Percentiles rank a stretch among this genome's conserved stretches.
These are phyloP conservation scores for Corynorhinus townsendii DNA, from an alignment of 2,113 vertebrate genomes.

Conservation along the genomic window DNA sequence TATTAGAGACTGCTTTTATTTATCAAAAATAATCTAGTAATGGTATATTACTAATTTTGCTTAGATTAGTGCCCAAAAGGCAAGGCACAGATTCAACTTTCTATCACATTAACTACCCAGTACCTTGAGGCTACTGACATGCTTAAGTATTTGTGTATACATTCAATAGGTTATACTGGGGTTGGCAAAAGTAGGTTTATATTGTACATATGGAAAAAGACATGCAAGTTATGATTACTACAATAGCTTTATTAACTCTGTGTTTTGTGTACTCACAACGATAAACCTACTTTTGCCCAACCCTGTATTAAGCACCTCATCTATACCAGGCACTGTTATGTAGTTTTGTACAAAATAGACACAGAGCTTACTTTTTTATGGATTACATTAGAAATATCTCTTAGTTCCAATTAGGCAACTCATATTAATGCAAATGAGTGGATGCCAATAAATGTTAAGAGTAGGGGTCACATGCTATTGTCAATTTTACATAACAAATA, in stretches of 20 bases:
- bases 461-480: neutral
- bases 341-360: too few species aligned
- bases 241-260: neutral
- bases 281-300: too few species aligned
- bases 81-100: neutral
- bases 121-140: neutral
- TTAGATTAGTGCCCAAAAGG: neutral
- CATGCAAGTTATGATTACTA: neutral
- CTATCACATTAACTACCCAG: neutral
- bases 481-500: neutral
- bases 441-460: neutral
- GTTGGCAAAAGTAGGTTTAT: neutral
- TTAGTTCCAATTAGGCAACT: neutral
- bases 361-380: too few species aligned
- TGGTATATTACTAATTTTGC: neutral
- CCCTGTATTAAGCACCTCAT: neutral
- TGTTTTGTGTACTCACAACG: too few species aligned
- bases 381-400: neutral
- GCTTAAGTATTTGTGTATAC: neutral
- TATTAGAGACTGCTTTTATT: neutral
- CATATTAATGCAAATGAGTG: conserved; percentile 2
- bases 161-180: neutral
- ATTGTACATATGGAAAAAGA: neutral
- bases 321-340: neutral
- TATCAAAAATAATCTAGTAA: neutral